Conservation (phyloP, 2,888 invertebrate species). For the Fragum sueziense region DNA sequence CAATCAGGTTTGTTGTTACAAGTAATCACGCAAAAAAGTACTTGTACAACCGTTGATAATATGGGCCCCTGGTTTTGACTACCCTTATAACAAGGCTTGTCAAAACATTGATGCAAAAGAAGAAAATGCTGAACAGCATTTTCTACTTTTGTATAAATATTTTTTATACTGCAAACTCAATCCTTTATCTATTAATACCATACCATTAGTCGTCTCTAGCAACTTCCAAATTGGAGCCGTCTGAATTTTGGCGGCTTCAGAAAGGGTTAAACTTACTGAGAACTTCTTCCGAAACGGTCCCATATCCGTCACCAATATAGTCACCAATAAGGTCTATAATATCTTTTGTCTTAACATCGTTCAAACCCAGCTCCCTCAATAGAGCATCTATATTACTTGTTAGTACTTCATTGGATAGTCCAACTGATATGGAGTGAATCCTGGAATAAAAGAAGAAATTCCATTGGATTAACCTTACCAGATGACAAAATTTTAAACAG, state of each 20-base stretch:
- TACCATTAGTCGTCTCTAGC: no score
- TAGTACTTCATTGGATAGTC: slow-evolving; percentile 65
- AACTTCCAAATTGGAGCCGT: not conserved
- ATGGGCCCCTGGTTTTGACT: no score
- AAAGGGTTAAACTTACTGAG: slow-evolving; percentile 54
- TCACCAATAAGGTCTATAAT: slow-evolving; percentile 72
- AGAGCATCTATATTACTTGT: slow-evolving; percentile 61
- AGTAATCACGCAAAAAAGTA: no score
- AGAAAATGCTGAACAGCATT: not conserved
- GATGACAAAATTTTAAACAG: no score
- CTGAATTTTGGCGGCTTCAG: not conserved
- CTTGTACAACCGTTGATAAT: no score
- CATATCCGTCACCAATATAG: slow-evolving; percentile 74
- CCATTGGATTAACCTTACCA: no score
- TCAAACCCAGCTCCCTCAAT: slow-evolving; percentile 60
- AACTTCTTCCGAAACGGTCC: slow-evolving; percentile 68
- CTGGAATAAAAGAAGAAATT: slow-evolving; percentile 39
- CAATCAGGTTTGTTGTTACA: no score
- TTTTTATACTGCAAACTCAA: not conserved
- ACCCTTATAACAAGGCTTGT: no score
- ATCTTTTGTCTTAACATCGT: slow-evolving; percentile 57
- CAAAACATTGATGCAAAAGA: no score
- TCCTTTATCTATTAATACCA: no score
- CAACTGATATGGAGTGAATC: slow-evolving; percentile 72
- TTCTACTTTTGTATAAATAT: not conserved